phyloP scores from a whole-genome alignment of 1,140 invertebrate genomes.

The Colletes gigas region DNA sequence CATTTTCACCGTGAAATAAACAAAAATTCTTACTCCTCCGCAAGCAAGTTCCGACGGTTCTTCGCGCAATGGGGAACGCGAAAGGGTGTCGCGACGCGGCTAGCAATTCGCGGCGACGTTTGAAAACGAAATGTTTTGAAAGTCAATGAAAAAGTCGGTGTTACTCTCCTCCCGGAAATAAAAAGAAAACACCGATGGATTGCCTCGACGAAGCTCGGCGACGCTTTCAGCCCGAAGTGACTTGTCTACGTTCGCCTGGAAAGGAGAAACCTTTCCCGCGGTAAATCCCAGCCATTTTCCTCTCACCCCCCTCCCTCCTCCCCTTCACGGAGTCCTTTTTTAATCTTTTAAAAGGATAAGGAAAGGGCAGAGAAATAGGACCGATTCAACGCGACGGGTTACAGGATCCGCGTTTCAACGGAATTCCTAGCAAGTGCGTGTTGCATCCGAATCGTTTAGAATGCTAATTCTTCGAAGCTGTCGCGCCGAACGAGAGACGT shows the following conservation, averaged over 20 bases:
- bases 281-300: slow-evolving; percentile 37
- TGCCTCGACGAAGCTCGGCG: neutral
- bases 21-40: too few species aligned
- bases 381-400: slow-evolving; percentile 29
- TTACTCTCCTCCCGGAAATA: neutral
- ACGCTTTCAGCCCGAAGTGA: slow-evolving; percentile 10
- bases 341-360: slow-evolving; percentile 55
- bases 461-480: slow-evolving; percentile 5
- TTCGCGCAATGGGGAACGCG: too few species aligned
- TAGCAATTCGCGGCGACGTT: too few species aligned
- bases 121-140: too few species aligned
- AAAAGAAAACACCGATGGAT: neutral
- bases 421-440: neutral
- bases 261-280: slow-evolving; percentile 20
- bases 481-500: neutral
- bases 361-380: neutral
- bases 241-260: neutral
- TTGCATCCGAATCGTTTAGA: neutral
- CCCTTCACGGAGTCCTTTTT: slow-evolving; percentile 15
- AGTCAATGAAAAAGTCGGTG: too few species aligned
- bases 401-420: slow-evolving; percentile 28
- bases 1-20: too few species aligned
- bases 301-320: neutral
- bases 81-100: too few species aligned
- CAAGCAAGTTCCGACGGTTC: too few species aligned